Evolutionary conservation across 1,140 invertebrate species (phyloP).

Genomic region (Thereuonema tuberculata): DNA sequence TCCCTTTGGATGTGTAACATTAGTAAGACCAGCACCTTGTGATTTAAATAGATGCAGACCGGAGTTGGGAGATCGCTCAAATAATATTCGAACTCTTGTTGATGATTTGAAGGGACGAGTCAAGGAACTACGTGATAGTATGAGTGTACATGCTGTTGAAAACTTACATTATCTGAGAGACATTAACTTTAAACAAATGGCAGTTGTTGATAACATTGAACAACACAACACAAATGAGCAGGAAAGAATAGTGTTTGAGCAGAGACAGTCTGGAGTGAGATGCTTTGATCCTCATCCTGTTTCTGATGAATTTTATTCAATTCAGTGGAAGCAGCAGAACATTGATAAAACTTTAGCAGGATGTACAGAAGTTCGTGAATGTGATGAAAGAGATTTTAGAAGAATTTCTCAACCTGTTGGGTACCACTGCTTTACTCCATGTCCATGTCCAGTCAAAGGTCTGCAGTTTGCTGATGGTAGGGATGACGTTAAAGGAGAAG

Average conservation of each 20-base stretch:
- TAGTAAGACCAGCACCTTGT: too few species aligned
- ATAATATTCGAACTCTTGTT: neutral
- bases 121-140: neutral
- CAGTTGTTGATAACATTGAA: neutral
- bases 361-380: neutral
- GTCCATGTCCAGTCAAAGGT: neutral
- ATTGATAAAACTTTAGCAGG: neutral
- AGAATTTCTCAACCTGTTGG: neutral
- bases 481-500: neutral
- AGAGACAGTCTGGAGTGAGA: neutral
- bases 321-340: neutral
- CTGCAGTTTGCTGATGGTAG: neutral
- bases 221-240: neutral
- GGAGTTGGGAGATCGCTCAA: neutral
- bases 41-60: neutral
- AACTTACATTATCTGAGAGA: neutral
- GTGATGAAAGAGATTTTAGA: neutral
- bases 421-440: neutral
- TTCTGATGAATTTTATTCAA: neutral
- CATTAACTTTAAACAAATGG: neutral
- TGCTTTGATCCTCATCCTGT: neutral
- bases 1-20: too few species aligned
- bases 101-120: neutral
- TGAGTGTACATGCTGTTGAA: neutral
- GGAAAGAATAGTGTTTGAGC: neutral